Evolutionary conservation across 2,888 invertebrate species (phyloP).

Genomic region (Epinotia ramella): DNA sequence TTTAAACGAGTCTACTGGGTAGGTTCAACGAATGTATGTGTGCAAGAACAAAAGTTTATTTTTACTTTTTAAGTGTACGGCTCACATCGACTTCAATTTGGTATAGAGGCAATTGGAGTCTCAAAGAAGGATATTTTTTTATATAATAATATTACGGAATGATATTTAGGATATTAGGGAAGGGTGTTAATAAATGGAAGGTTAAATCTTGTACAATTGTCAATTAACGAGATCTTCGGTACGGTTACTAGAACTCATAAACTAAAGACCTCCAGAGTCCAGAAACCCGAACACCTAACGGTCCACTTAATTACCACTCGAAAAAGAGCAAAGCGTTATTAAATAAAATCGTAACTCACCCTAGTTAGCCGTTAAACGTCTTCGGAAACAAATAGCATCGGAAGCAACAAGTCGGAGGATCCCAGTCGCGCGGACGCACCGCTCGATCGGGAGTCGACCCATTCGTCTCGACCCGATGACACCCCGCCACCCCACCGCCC

Average conservation of each 20-base stretch:
- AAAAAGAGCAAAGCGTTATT: slow-evolving; percentile 24
- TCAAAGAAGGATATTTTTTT: too few relatives aligned
- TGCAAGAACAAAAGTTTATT: too few relatives aligned
- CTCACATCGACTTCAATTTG: too few relatives aligned
- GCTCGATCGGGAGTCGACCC: slow-evolving; percentile 66
- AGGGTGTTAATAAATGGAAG: too few relatives aligned
- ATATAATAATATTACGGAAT: too few relatives aligned
- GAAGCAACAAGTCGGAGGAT: slow-evolving; percentile 78
- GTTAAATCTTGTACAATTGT: not conserved
- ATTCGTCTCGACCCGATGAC: slow-evolving; percentile 69
- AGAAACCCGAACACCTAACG: not conserved
- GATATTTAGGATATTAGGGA: too few relatives aligned
- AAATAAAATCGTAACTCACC: slow-evolving; percentile 32
- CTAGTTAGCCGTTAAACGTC: slow-evolving; percentile 39
- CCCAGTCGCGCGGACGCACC: slow-evolving; percentile 66
- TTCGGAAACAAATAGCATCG: slow-evolving; percentile 56
- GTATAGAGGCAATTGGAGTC: too few relatives aligned
- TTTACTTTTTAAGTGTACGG: too few relatives aligned
- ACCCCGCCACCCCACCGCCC: slow-evolving; percentile 44
- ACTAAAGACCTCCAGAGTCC: not conserved
- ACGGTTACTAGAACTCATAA: not conserved
- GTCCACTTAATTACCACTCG: not conserved
- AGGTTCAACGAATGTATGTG: too few relatives aligned
- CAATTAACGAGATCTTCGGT: too few relatives aligned
- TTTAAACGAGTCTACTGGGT: too few relatives aligned